Base-by-base conservation (phyloP, 92 coral and sea anemone species). In the Epizoanthus stellaris region DNA sequence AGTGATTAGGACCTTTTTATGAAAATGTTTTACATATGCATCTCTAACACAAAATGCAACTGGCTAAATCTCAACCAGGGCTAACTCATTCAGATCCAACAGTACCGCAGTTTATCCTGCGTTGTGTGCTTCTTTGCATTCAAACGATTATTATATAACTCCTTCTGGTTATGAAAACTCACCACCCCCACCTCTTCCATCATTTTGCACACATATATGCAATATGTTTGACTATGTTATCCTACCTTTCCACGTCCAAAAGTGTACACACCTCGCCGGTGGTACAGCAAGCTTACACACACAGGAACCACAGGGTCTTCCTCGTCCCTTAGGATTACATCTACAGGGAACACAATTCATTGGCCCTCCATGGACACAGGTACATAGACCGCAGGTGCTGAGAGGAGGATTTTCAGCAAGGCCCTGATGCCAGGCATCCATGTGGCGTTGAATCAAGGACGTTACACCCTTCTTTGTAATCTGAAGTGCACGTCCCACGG, bases 381-480 rank as follows among this genome's bases (percentile, higher is more conserved):
- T 61, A 61, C 82, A 77, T 47, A 57, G 70, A 3, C 23, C 19
- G 63, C 82, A 77, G 58, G 69, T 3, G 54, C 16, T 42, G 57
- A 77, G 70, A 61, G 82, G 42, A 60, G 38, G 82, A 36, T n/a
- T 13, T 36, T 56, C 43, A 16, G 61, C 69, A 5, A 76, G 82
- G 53, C 67, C 20, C 54, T 20, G 82, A n/a, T 77, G 70, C 82
- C 82, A 61, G 3, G 70, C 70, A 40, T 39, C 82, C 39, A 77
- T 61, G 40, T 39, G 6, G 10, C 23, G 40, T 60, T 77, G 82
- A 42, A 77, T 62, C 19, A 77, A n/a, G 1, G 17, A 38, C 0
- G 54, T 7, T 5, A 77, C 63, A n/a, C 70, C 82, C 11, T 40
- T 77, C 64, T 77, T 77, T 59, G 58, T 40, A 60, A 77, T 61